Base-by-base conservation (phyloP, 2,797 vertebrate species). In the Mus minutoides region DNA sequence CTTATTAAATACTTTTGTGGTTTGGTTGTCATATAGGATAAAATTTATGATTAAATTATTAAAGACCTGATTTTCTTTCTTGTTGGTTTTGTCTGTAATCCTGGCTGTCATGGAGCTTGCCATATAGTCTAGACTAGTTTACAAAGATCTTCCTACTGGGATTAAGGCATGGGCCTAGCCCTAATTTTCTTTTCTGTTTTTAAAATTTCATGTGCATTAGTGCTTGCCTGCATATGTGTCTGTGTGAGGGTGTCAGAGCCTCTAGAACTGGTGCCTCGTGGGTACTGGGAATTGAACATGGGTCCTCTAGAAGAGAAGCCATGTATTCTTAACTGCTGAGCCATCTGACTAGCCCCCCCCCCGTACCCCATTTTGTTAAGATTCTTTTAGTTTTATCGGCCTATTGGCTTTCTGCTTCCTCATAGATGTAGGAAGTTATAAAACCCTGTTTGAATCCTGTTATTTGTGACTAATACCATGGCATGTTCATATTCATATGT, bases 331-430 rank as follows among this genome's bases (percentile, higher is more conserved):
- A 71, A 71, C 17, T 71, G 16, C 67, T 69, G n/a, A 71, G 34
- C 7, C 69, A 71, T 37, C n/a, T 37, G n/a, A 3, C 34, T 67
- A 71, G 2, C 6, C 69, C n/a, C 16, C 5, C 3, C 19, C 67
- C n/a, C n/a, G n/a, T n/a, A n/a, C n/a, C 49, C 71, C 10, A 87
- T 71, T 87, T 43, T 95, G n/a, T 92, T 77, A 90, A 84, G 43
- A 87, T 96, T 94, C 83, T 95, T 29, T 96, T 73, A 58, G 62
- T 94, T 84, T 67, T 34, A 69, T 69, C n/a, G 76, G n/a, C n/a
- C n/a, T n/a, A 76, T 90, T n/a, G 52, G 62, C 34, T 75, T 2
- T 93, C 22, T 91, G 6, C 26, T 40, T 95, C 12, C 54, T 77
- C 16, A 91, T 17, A 62, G 75, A 56, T 89, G n/a, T 17, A 80